phyloP scores from a whole-genome alignment of 2,113 vertebrate species.

The Dendrocopos noguchii region DNA sequence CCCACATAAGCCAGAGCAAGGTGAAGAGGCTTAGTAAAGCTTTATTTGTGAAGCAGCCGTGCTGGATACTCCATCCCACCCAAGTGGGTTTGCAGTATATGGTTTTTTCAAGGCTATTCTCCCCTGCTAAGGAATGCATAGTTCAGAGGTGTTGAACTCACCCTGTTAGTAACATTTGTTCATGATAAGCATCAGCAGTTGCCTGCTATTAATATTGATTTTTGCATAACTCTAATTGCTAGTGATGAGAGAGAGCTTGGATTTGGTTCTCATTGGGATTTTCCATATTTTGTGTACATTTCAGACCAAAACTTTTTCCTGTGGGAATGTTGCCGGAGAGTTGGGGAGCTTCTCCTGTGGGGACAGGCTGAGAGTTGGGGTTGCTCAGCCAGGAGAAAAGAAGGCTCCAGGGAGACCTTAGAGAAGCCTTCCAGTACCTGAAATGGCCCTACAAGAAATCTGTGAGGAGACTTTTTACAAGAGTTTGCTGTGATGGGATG shows the following conservation, averaged over 20 bases:
- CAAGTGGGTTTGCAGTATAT: neutral
- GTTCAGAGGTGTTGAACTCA: neutral
- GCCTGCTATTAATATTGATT: neutral
- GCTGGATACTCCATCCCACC: slow-evolving; percentile 23
- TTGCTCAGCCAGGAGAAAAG: no score
- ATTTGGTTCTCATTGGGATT: neutral
- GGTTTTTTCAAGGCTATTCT: neutral
- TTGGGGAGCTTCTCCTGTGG: no score
- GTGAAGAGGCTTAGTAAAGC: slow-evolving; percentile 17
- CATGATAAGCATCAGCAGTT: neutral
- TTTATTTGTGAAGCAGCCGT: slow-evolving; percentile 34
- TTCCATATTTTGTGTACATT: neutral
- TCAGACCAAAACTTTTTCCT: neutral
- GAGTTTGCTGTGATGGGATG: no score
- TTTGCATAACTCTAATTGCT: neutral
- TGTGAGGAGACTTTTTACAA: no score
- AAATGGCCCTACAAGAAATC: no score
- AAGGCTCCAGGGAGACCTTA: no score
- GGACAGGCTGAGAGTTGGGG: no score
- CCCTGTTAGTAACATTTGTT: neutral
- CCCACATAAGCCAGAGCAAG: slow-evolving; percentile 23
- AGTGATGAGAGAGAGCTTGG: neutral
- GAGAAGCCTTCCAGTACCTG: no score
- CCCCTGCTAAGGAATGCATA: neutral
- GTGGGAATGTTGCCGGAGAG: neutral